Conservation (phyloP, 2,797 vertebrate species). For the Thripadectes ignobilis region DNA sequence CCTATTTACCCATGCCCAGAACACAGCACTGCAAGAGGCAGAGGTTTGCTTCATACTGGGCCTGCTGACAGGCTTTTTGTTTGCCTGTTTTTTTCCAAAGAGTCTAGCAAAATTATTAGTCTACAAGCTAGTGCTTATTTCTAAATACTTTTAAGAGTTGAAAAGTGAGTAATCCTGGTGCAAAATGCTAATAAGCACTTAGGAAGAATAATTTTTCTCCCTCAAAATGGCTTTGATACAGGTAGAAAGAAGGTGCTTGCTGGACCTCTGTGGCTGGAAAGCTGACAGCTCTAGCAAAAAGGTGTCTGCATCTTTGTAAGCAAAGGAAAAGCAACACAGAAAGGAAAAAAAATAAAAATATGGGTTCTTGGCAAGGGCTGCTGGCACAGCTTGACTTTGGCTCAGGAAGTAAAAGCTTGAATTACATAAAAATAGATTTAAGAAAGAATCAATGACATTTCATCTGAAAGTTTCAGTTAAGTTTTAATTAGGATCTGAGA, state of each 20-base stretch:
- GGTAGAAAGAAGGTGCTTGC: background rate
- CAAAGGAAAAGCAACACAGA: background rate
- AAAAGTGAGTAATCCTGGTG: background rate
- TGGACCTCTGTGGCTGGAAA: background rate
- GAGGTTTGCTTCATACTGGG: background rate
- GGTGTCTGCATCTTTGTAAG: background rate
- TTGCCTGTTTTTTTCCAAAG: background rate
- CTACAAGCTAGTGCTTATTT: background rate
- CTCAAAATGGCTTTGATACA: background rate
- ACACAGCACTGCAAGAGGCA: background rate
- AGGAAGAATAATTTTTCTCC: background rate
- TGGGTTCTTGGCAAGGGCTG: slow-evolving; percentile 15
- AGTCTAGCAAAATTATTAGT: background rate
- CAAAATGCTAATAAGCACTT: slow-evolving; percentile 4
- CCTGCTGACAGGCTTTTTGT: background rate
- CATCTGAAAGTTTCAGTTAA: slow-evolving; percentile 43
- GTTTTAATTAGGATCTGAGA: slow-evolving; percentile 63
- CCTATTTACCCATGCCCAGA: background rate
- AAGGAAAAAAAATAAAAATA: background rate
- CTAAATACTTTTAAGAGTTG: background rate
- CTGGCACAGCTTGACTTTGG: slow-evolving; percentile 44
- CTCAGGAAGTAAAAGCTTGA: slow-evolving; percentile 27
- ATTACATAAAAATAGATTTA: slow-evolving; percentile 54
- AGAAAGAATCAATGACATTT: slow-evolving; percentile 65
- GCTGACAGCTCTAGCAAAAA: background rate